Base-by-base conservation (phyloP, 2,113 vertebrate genomes). In the Lamprotornis superbus region DNA sequence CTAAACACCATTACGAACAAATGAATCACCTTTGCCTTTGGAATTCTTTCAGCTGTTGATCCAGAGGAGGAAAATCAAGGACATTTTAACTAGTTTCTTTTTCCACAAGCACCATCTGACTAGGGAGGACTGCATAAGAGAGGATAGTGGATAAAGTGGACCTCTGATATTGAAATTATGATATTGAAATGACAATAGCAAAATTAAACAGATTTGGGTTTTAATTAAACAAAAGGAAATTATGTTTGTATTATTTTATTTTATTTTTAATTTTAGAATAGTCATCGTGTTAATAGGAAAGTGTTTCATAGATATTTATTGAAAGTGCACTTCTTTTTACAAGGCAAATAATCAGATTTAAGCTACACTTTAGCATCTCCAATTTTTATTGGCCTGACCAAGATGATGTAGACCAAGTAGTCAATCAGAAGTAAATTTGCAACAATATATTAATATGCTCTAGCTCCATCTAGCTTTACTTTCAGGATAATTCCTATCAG, bases 381-480 rank as follows among this genome's bases (percentile, higher is more conserved):
- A 28, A 18, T 31, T 50, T 59, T 90, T 91, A 67, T 73, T 89
- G 87, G 52, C 49, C 22, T 76, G 35, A 80, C 30, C n/a, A 94
- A 64, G 15, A 95, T 31, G 19, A 68, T 57, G 15, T 28, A 94
- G 40, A 77, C 30, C 71, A 93, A 90, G 50, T 40, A 61, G 69
- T 50, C 44, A 73, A 50, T 55, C 33, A 87, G 67, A 33, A 93
- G 50, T 74, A 93, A 67, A 69, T 65, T 49, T 74, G 8, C 33
- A 93, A 27, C 30, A 67, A 63, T 75, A 77, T 73, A 94, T 95
- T 79, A 50, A 68, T 93, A 97, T 97, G 90, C 81, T 97, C 73
- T 97, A 97, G 97, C 97, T 97, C 98, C 97, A 97, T 94, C 97
- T 98, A 98, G 97, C 97, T 97, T 93, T 95, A 93, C 31, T 84